Conservation (phyloP, 2,888 invertebrate genomes). For the Oxyteleia sp. region DNA sequence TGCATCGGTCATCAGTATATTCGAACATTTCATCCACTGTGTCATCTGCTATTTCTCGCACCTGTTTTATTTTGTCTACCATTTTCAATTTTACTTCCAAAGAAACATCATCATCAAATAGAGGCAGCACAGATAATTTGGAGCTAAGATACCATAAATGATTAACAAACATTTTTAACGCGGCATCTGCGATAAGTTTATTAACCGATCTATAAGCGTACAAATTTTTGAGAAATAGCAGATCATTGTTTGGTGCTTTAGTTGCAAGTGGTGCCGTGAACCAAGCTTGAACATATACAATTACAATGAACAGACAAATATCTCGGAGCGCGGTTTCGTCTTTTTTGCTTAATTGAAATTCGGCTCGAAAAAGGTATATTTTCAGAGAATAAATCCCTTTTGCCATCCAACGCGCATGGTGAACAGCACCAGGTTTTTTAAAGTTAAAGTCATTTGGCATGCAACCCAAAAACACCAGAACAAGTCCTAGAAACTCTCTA, state of each 20-base stretch:
- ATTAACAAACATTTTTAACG: neutral
- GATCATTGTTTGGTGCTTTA: constrained; percentile 13
- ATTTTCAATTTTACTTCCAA: constrained; percentile 9
- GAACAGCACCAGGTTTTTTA: constrained; percentile 69
- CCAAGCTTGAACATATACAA: neutral
- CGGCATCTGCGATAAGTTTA: neutral
- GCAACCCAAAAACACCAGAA: constrained; percentile 72
- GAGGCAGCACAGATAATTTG: constrained; percentile 6
- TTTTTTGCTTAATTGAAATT: constrained; percentile 3
- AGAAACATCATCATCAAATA: constrained; percentile 10
- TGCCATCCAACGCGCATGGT: constrained; percentile 16
- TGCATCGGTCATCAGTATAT: too few relatives aligned
- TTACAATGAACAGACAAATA: neutral
- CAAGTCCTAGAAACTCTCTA: constrained; percentile 75
- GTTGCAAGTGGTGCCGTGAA: constrained; percentile 10
- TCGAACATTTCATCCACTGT: too few relatives aligned
- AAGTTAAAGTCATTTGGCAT: constrained; percentile 28
- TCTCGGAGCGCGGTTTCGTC: neutral
- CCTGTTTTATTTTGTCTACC: constrained; percentile 7
- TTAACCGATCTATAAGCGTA: constrained; percentile 7
- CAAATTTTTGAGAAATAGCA: neutral
- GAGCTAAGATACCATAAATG: constrained; percentile 19
- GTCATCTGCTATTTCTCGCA: too few relatives aligned
- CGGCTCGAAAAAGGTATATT: constrained; percentile 1
- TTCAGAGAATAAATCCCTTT: constrained; percentile 1